These are phyloP conservation scores for Dolomedes plantarius DNA, from an alignment of 2,888 invertebrate species.

Conservation along the genomic window DNA sequence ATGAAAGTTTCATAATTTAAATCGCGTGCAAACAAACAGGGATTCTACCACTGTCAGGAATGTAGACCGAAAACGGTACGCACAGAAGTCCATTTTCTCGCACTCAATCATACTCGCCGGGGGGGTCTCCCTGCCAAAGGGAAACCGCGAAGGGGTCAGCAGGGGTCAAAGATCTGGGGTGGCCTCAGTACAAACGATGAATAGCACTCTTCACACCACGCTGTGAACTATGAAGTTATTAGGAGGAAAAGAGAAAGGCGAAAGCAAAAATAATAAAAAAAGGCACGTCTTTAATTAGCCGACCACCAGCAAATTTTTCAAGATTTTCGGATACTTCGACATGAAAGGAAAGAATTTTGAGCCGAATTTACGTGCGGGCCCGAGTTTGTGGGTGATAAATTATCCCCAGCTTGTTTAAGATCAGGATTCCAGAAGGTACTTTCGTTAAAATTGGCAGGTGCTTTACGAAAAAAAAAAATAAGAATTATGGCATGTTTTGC, in stretches of 20 bases:
- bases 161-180: not conserved
- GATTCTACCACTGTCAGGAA: too few species aligned
- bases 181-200: not conserved
- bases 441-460: too few species aligned
- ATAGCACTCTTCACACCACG: not conserved
- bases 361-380: not conserved
- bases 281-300: not conserved
- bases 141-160: not conserved
- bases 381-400: too few species aligned
- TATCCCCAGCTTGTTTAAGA: too few species aligned
- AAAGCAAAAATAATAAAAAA: not conserved
- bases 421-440: too few species aligned
- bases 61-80: too few species aligned
- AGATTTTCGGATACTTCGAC: not conserved
- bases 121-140: not conserved
- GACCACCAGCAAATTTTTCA: not conserved
- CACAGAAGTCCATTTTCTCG: not conserved
- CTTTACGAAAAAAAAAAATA: too few species aligned
- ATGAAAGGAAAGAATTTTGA: not conserved
- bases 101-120: not conserved
- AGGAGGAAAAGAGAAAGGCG: too few species aligned
- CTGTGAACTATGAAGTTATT: conserved; percentile 6
- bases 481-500: too few species aligned
- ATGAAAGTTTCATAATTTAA: too few species aligned
- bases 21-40: too few species aligned